A percentile compares a stretch with the other conserved stretches of the same genome.
phyloP scores from a whole-genome alignment of 2,888 invertebrate species.

The Sinelater perroti region DNA sequence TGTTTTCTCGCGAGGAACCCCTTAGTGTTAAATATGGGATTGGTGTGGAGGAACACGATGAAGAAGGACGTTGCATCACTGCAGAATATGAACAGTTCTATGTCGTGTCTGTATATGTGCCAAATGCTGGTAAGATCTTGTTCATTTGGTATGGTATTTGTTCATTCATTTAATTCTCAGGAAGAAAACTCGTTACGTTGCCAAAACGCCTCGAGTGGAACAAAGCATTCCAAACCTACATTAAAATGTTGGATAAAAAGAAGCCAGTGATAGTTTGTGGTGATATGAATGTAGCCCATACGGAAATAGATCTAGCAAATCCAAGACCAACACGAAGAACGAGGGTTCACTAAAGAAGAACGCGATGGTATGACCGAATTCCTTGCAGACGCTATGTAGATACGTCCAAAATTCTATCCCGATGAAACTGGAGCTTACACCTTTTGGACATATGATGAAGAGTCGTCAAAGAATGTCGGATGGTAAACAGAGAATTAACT shows the following conservation, averaged over 20 bases:
- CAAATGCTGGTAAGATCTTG: conserved; percentile 73
- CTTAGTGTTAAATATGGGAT: conserved; percentile 85
- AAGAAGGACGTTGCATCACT: conserved; percentile 86
- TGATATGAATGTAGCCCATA: conserved; percentile 97
- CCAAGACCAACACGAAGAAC: conserved; percentile 89
- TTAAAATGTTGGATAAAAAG: conserved; percentile 80
- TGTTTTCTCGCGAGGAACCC: conserved; percentile 86
- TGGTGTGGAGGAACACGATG: conserved; percentile 75
- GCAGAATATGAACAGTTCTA: conserved; percentile 93
- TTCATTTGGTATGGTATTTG: conserved; percentile 71
- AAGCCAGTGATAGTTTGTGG: conserved; percentile 97
- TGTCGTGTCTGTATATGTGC: conserved; percentile 90
- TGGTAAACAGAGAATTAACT: conserved; percentile 71
- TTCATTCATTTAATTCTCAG: conserved; percentile 56
- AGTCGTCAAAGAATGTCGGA: conserved; percentile 89
- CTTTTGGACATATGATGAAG: conserved; percentile 94
- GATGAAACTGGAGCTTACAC: conserved; percentile 84
- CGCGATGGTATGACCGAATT: conserved; percentile 89
- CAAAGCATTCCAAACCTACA: conserved; percentile 77
- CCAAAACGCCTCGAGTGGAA: conserved; percentile 93
- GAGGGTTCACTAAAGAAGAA: conserved; percentile 96
- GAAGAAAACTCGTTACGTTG: conserved; percentile 85
- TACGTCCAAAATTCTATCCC: conserved; percentile 86
- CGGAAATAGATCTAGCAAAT: conserved; percentile 94
- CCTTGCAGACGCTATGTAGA: conserved; percentile 83